Percentiles rank a stretch among this genome's conserved stretches.
phyloP scores from a whole-genome alignment of 2,888 invertebrate species.

The Polydesmus complanatus region DNA sequence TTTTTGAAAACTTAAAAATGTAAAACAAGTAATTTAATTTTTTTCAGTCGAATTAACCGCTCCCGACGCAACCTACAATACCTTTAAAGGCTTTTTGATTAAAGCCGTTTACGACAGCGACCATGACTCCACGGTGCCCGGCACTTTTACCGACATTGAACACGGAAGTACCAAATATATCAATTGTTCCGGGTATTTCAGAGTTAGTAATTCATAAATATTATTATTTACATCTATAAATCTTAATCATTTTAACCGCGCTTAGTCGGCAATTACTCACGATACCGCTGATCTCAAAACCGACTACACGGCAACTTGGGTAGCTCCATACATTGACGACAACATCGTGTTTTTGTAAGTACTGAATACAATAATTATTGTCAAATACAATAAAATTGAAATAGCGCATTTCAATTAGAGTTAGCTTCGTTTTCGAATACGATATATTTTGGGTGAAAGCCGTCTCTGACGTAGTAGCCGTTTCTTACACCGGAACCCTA shows the following conservation, averaged over 20 bases:
- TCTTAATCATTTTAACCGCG: too few relatives aligned
- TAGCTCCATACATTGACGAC: constrained; percentile 1
- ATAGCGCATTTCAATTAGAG: background rate
- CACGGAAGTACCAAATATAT: background rate
- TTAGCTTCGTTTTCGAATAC: background rate
- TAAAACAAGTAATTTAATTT: too few relatives aligned
- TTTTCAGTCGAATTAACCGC: too few relatives aligned
- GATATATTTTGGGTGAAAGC: background rate
- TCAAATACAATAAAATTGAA: background rate
- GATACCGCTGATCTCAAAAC: background rate
- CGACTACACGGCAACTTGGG: background rate
- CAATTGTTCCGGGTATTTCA: background rate
- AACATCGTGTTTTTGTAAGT: constrained; percentile 5
- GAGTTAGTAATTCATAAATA: background rate
- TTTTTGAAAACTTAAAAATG: background rate
- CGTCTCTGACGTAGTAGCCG: background rate
- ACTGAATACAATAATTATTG: too few relatives aligned
- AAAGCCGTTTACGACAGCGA: background rate
- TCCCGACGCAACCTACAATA: too few relatives aligned
- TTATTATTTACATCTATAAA: too few relatives aligned
- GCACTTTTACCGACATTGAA: background rate
- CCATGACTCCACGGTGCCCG: background rate
- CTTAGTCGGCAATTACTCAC: background rate
- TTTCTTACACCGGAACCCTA: background rate
- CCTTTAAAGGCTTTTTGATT: background rate